These are phyloP conservation scores for Cataglyphis livida DNA, from an alignment of 2,888 invertebrate species.

Conservation along the genomic window DNA sequence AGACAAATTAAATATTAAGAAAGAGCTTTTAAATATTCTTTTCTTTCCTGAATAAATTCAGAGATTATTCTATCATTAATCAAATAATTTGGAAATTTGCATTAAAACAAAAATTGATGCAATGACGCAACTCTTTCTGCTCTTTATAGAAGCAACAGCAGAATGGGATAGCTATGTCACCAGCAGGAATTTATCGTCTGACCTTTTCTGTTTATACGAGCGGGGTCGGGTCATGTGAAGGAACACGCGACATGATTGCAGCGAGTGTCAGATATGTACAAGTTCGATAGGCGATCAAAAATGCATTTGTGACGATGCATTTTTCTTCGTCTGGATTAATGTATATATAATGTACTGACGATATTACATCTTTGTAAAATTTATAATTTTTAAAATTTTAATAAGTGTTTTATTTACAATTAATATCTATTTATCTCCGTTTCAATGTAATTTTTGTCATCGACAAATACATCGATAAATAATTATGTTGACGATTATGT, in stretches of 20 bases:
- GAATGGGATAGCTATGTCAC: conserved; percentile 3
- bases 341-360: neutral
- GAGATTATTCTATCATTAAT: neutral
- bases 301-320: neutral
- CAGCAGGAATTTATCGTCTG: conserved; percentile 3
- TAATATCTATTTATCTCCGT: neutral
- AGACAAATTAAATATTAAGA: neutral
- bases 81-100: neutral
- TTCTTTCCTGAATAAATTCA: neutral
- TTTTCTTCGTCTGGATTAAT: conserved; percentile 13
- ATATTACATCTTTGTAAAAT: neutral
- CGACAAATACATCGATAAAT: neutral
- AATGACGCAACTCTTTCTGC: neutral
- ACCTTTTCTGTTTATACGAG: conserved; percentile 29
- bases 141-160: neutral
- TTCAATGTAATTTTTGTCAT: neutral
- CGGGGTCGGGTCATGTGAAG: conserved; percentile 4
- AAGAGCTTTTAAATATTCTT: neutral
- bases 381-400: neutral
- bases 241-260: conserved; percentile 5
- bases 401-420: neutral
- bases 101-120: neutral
- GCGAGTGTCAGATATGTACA: conserved; percentile 12
- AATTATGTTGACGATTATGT: neutral
- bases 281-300: conserved; percentile 11